Conservation (phyloP, 1,140 invertebrate genomes). For the Lordiphosa collinella region DNA sequence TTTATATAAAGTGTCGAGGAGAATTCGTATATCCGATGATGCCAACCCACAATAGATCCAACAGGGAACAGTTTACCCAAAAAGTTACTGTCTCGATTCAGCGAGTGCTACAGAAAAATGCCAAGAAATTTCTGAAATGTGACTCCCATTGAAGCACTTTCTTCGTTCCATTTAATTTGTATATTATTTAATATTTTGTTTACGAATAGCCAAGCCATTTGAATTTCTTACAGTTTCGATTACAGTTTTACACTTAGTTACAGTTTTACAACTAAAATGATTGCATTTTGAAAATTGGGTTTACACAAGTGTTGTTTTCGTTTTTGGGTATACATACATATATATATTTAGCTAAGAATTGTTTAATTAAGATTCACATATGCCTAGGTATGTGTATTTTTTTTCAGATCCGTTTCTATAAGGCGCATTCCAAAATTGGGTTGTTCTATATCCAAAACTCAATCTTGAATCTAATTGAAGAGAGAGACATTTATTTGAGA, state of each 20-base stretch:
- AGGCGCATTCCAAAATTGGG: conserved; percentile 60
- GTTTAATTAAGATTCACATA: conserved; percentile 24
- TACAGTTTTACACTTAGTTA: conserved; percentile 58
- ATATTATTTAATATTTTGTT: conserved; percentile 29
- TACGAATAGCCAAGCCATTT: conserved; percentile 74
- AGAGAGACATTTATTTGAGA: conserved; percentile 53
- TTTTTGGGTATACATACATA: not conserved
- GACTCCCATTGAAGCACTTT: not conserved
- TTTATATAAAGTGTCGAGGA: too few species aligned
- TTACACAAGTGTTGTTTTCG: conserved; percentile 25
- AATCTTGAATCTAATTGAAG: conserved; percentile 63
- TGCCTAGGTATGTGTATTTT: conserved; percentile 11
- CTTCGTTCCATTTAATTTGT: conserved; percentile 1
- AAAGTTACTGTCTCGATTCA: too few species aligned
- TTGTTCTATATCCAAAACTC: conserved; percentile 47
- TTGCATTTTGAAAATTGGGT: conserved; percentile 62
- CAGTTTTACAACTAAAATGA: conserved; percentile 53
- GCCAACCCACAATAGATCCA: too few species aligned
- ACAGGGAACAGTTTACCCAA: too few species aligned
- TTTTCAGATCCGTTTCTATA: conserved; percentile 66
- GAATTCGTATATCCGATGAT: too few species aligned
- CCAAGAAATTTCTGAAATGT: too few species aligned
- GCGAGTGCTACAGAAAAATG: too few species aligned
- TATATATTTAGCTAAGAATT: conserved; percentile 71
- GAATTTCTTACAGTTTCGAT: conserved; percentile 66